These are phyloP conservation scores for Drosophila stalkeri DNA, from an alignment of 2,888 invertebrate species.

Conservation along the genomic window DNA sequence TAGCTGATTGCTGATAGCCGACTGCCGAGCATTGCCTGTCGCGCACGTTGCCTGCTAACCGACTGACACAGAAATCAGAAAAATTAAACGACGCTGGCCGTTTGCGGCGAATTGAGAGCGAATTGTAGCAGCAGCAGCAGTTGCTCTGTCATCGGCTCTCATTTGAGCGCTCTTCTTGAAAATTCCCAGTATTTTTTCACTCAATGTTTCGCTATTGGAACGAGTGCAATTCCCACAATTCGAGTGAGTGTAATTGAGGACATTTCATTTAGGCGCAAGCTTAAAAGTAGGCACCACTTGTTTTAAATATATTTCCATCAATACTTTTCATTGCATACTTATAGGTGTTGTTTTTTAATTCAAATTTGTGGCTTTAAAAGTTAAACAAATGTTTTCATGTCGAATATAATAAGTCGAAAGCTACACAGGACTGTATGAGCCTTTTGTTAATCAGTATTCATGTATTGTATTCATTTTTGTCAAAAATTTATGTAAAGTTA, in stretches of 20 bases:
- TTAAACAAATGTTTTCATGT: too few species aligned
- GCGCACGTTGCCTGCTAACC: slow-evolving; percentile 71
- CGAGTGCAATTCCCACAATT: slow-evolving; percentile 21
- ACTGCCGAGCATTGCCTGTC: slow-evolving; percentile 39
- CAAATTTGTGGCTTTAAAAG: too few species aligned
- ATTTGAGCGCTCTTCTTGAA: slow-evolving; percentile 10
- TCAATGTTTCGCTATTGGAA: slow-evolving; percentile 15
- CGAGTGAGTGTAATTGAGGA: slow-evolving; percentile 19
- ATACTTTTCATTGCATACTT: slow-evolving; percentile 37
- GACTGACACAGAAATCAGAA: slow-evolving; percentile 76
- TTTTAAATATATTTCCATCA: slow-evolving; percentile 6
- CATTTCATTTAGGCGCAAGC: slow-evolving; percentile 17
- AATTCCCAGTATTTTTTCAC: slow-evolving; percentile 67
- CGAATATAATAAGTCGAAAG: too few species aligned
- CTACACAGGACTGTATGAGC: neutral
- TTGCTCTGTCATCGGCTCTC: neutral
- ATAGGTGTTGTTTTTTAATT: neutral
- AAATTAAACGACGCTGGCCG: slow-evolving; percentile 24
- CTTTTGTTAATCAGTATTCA: slow-evolving; percentile 56
- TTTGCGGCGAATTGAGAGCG: slow-evolving; percentile 45
- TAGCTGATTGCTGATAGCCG: slow-evolving; percentile 14
- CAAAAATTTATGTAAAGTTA: slow-evolving; percentile 34
- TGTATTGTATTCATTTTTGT: slow-evolving; percentile 63
- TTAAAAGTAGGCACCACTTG: slow-evolving; percentile 33
- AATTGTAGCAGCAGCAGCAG: slow-evolving; percentile 6